Base-by-base conservation (phyloP, 2,888 invertebrate species). In the Andrena chrysosceles region DNA sequence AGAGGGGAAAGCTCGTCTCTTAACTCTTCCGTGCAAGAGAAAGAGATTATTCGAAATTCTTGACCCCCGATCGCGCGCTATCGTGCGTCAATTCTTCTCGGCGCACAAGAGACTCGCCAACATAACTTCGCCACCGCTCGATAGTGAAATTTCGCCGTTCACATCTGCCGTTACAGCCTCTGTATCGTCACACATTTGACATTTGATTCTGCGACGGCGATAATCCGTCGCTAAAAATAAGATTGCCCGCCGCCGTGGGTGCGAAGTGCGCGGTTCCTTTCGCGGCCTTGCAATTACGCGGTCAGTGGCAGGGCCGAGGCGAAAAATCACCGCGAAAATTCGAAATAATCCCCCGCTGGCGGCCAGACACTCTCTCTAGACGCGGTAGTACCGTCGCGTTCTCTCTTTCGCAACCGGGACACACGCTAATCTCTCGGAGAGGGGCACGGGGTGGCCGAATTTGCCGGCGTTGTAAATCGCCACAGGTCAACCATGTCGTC, bases 281-380 rank as follows among this genome's bases (percentile, higher is more conserved):
- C 56, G 20, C 23, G 26, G 56, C 56, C 56, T 56, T 56, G 56
- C 56, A 56, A 56, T 56, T 56, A 56, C 23, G 20, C 56, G 56
- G 56, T 56, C 56, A 56, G 23, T 56, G 56, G 56, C 26, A 26
- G 56, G 23, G 26, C 2, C 23, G 23, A 3, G 23, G 1, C 56
- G 56, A 56, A 26, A 56, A 56, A 10, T 56, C 23, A 56, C 4
- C 13, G 26, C 4, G 23, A 26, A 23, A 20, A 23, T 56, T 23
- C 56, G 56, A 56, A 56, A 56, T 23, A 5, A 20, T 26, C 23
- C 10, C 20, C 56, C 10, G 56, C 10, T 3, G 0, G 2, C 54
- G 26, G 54, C 10, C 26, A 8, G 26, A 8, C 23, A 26, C 26
- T 54, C 54, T 7, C 20, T 20, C 56, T 56, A 20, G 23, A 56